Base-by-base conservation (phyloP, 2,113 vertebrate genomes). In the Sapajus apella region DNA sequence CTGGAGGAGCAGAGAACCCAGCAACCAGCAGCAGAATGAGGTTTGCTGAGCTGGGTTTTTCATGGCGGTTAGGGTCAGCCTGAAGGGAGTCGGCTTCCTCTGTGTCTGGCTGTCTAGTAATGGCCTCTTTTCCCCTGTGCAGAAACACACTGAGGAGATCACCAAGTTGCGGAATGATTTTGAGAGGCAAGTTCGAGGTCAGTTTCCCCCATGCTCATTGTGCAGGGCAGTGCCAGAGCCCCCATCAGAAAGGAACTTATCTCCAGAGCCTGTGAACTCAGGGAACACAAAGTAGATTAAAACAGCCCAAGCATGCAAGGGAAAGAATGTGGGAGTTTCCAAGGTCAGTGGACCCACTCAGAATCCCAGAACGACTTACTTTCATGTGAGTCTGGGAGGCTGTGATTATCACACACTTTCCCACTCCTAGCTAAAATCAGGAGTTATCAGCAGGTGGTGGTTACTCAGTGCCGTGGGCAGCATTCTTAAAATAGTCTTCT, bases 81-180 rank as follows among this genome's bases (percentile, higher is more conserved):
- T 3, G 13, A 4, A 3, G 17, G 52, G 4, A 27, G 47, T 2
- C 23, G 77, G 17, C 8, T 23, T 50, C 21, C n/a, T 79, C 37
- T 8, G 56, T 17, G 0, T 70, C 50, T 45, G 37, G 0, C 79
- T 81, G 1, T 40, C 23, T 12, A 32, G 79, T 98, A 18, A 98
- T 3, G 0, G 0, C 0, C 2, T 0, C 8, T 35, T 96, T 77
- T 87, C 18, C 32, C 97, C 70, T 97, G n/a, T 75, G 97, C 99
- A 99, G 99, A 99, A 99, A 98, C 99, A 99, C 1, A 88, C 99
- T 0, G 98, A 99, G 97, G 99, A 99, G 97, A 97, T 99, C 76
- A 98, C 98, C 10, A 96, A 73, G 96, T 95, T 99, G 56, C 98
- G 98, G 70, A 98, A 93, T 0, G 96, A 98, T 96, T 99, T 99